Conservation (phyloP, 2,797 vertebrate genomes). For the Mergus octosetaceus region DNA sequence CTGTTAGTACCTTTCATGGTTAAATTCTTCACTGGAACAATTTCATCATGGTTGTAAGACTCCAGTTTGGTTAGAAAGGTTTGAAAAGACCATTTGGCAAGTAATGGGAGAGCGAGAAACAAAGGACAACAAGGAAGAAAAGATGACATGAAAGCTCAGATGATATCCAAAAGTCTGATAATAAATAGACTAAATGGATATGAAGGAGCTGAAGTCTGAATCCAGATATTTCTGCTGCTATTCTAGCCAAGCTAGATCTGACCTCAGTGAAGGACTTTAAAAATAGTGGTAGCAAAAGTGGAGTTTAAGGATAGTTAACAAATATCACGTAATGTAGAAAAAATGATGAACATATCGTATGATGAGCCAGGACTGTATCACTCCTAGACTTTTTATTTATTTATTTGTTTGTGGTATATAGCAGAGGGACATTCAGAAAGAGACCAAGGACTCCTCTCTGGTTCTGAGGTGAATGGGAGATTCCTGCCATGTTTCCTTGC, state of each 20-base stretch:
- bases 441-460: background rate
- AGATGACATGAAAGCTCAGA: background rate
- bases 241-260: background rate
- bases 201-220: background rate
- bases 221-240: background rate
- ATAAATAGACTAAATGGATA: background rate
- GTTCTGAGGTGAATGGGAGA: background rate
- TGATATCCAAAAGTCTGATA: background rate
- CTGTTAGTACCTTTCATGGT: background rate
- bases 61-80: background rate
- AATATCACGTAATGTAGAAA: background rate
- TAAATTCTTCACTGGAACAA: background rate
- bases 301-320: background rate
- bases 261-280: background rate
- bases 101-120: background rate
- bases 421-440: background rate
- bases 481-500: background rate
- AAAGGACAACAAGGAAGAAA: background rate
- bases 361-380: background rate
- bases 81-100: background rate
- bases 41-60: background rate
- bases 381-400: background rate
- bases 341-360: background rate
- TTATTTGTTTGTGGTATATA: background rate
- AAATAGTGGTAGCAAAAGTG: background rate